These are phyloP conservation scores for Drosophila ezoana DNA, from an alignment of 2,888 invertebrate genomes.

Conservation along the genomic window DNA sequence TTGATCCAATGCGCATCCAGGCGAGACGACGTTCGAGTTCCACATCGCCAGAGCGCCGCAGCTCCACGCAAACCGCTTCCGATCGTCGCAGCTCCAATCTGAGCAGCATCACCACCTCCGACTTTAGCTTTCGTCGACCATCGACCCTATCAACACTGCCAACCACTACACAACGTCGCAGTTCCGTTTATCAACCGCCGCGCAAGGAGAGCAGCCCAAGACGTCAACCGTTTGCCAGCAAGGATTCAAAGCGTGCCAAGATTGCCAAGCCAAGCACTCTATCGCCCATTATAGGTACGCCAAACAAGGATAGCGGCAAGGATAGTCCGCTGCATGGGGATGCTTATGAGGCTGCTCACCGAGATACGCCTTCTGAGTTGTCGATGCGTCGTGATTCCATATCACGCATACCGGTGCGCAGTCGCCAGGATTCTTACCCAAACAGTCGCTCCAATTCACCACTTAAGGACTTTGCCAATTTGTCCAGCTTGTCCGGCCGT, in stretches of 20 bases:
- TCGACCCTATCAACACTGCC: conserved; percentile 72
- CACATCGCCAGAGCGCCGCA: conserved; percentile 83
- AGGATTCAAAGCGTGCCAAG: conserved; percentile 64
- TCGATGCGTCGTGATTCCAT: conserved; percentile 76
- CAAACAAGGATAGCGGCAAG: conserved; percentile 83
- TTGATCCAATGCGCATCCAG: conserved; percentile 57
- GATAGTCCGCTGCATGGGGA: conserved; percentile 73
- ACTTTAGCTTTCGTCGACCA: conserved; percentile 83
- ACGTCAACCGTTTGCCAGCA: conserved; percentile 38
- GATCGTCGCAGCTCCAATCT: conserved; percentile 84
- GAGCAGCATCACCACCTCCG: conserved; percentile 83
- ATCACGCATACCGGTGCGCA: conserved; percentile 83
- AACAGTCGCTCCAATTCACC: conserved; percentile 74
- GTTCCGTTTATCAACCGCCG: conserved; percentile 53
- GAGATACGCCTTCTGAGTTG: conserved; percentile 61
- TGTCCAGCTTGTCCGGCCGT: conserved; percentile 60
- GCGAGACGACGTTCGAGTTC: conserved; percentile 81
- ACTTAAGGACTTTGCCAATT: conserved; percentile 64
- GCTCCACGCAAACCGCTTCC: conserved; percentile 83
- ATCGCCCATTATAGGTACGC: conserved; percentile 85
- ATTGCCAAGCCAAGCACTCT: conserved; percentile 83
- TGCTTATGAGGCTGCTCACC: conserved; percentile 58
- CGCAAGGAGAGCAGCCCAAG: conserved; percentile 37
- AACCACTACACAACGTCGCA: conserved; percentile 58
- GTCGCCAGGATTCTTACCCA: conserved; percentile 56